phyloP scores from a whole-genome alignment of 2,888 invertebrate genomes.

The Calephelis perditalis region DNA sequence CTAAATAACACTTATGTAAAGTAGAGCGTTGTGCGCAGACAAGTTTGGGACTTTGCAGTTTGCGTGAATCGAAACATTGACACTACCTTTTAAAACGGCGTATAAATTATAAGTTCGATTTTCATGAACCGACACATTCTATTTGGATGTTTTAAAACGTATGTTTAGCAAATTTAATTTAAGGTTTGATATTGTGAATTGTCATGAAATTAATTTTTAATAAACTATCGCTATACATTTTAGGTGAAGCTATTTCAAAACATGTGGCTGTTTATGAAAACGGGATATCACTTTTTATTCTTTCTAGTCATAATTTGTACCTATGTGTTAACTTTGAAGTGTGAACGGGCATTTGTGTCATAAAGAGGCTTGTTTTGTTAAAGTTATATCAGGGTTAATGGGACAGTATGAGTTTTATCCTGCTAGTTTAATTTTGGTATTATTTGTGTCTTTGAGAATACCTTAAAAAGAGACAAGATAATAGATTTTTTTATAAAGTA shows the following conservation, averaged over 20 bases:
- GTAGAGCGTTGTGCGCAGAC: too few species aligned
- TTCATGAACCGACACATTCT: conserved; percentile 40
- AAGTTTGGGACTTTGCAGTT: neutral
- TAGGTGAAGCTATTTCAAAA: conserved; percentile 39
- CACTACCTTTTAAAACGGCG: neutral
- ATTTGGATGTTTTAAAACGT: conserved; percentile 49
- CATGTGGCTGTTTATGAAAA: conserved; percentile 30
- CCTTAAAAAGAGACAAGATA: too few species aligned
- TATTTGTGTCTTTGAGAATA: too few species aligned
- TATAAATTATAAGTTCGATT: conserved; percentile 22
- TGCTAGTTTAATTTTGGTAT: too few species aligned
- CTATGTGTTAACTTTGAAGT: neutral
- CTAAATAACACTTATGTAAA: too few species aligned
- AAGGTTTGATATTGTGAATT: conserved; percentile 63
- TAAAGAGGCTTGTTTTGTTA: neutral
- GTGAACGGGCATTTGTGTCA: neutral
- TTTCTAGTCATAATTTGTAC: neutral
- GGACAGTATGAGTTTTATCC: neutral
- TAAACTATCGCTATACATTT: conserved; percentile 50
- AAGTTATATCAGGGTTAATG: neutral
- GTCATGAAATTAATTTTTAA: conserved; percentile 52
- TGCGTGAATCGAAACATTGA: neutral
- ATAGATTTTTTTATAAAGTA: too few species aligned
- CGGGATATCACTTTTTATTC: conserved; percentile 19
- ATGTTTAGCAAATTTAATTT: conserved; percentile 46